Evolutionary conservation across 2,797 vertebrate species (phyloP).

Genomic region (Epinephelus coioides): DNA sequence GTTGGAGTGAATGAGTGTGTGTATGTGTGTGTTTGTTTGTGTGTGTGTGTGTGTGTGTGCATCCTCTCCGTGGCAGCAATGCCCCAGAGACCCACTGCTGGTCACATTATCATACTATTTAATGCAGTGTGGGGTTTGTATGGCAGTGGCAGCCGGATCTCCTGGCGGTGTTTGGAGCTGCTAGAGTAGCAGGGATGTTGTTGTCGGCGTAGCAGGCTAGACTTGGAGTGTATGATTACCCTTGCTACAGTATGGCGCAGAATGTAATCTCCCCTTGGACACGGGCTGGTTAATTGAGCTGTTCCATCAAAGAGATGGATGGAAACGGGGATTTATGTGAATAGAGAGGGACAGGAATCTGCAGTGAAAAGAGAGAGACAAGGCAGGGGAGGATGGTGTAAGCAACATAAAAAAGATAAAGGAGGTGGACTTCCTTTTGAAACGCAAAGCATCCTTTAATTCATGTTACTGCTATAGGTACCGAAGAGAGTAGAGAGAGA

Average conservation of each 20-base stretch:
- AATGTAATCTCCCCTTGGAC: conserved; percentile 72
- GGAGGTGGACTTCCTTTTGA: conserved; percentile 68
- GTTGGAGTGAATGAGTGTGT: conserved; percentile 39
- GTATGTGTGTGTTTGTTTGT: background rate
- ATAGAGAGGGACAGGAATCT: conserved; percentile 48
- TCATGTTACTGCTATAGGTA: conserved; percentile 56
- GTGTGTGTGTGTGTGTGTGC: conserved; percentile 13
- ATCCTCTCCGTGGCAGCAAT: conserved; percentile 57
- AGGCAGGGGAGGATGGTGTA: conserved; percentile 26
- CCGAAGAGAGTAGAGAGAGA: conserved; percentile 30
- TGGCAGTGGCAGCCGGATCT: conserved; percentile 46
- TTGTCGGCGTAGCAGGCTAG: conserved; percentile 46
- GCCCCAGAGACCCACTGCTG: conserved; percentile 73
- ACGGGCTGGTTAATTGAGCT: conserved; percentile 80
- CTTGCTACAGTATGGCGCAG: conserved; percentile 64
- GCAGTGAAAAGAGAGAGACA: conserved; percentile 37
- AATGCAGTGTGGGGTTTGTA: conserved; percentile 64
- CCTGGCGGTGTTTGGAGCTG: conserved; percentile 40
- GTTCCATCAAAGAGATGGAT: conserved; percentile 80
- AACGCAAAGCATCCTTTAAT: conserved; percentile 67
- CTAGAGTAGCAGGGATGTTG: conserved; percentile 46
- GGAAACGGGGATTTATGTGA: conserved; percentile 76
- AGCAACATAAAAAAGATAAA: conserved; percentile 33
- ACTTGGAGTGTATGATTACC: conserved; percentile 64
- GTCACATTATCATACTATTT: conserved; percentile 79